phyloP scores from a whole-genome alignment of 2,888 invertebrate genomes.

The Eupithecia exiguata region DNA sequence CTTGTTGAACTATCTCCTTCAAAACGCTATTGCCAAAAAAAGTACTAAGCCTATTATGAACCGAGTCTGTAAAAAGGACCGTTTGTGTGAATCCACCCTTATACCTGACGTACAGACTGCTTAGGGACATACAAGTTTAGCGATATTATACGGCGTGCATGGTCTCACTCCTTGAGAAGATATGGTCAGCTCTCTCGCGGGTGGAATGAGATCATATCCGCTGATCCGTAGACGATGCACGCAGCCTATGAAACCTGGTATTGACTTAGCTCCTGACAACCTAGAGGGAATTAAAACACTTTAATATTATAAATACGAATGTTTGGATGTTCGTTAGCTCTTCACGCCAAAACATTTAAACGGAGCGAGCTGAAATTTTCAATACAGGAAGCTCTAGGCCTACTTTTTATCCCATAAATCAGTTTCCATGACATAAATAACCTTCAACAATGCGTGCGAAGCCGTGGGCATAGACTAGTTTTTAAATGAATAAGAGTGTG shows the following conservation, averaged over 20 bases:
- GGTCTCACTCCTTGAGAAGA: slow-evolving; percentile 68
- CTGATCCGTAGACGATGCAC: slow-evolving; percentile 89
- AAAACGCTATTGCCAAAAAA: background rate
- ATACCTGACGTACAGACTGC: background rate
- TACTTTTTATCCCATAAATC: too few species aligned
- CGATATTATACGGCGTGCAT: slow-evolving; percentile 75
- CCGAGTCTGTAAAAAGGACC: background rate
- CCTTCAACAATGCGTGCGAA: too few species aligned
- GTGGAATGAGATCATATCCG: slow-evolving; percentile 83
- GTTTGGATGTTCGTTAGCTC: too few species aligned
- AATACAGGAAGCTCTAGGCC: too few species aligned
- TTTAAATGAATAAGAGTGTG: background rate
- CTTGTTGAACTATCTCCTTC: too few species aligned
- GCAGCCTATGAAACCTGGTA: slow-evolving; percentile 92
- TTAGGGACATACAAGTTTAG: slow-evolving; percentile 70
- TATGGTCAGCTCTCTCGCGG: slow-evolving; percentile 79
- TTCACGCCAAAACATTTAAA: too few species aligned
- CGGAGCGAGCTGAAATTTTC: too few species aligned
- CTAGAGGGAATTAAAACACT: slow-evolving; percentile 65
- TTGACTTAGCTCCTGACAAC: slow-evolving; percentile 89
- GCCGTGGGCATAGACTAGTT: too few species aligned
- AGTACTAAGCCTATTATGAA: background rate
- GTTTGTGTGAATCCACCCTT: background rate
- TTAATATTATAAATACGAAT: too few species aligned
- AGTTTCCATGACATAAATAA: too few species aligned